Percentiles rank a stretch among this genome's conserved stretches.
These are phyloP conservation scores for Pangasius krempfi DNA, from an alignment of 2,797 vertebrate genomes.

Conservation along the genomic window DNA sequence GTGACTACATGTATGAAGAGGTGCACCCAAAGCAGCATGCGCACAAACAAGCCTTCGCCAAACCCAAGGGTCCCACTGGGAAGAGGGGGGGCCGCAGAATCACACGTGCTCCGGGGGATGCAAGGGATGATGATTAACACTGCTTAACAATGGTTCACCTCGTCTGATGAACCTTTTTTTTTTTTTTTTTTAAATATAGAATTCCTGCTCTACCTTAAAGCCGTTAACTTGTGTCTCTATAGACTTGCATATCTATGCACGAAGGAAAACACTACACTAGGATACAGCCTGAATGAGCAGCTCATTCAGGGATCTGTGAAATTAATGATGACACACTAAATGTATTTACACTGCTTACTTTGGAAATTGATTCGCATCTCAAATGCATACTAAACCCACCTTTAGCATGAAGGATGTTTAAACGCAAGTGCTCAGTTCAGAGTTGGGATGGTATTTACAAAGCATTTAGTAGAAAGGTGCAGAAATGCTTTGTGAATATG, in stretches of 20 bases:
- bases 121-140: constrained; percentile 78
- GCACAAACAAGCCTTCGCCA: constrained; percentile 85
- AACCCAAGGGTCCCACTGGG: constrained; percentile 85
- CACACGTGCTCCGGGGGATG: constrained; percentile 80
- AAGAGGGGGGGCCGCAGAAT: constrained; percentile 84
- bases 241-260: constrained; percentile 61
- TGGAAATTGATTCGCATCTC: constrained; percentile 1
- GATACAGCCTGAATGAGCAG: constrained; percentile 41
- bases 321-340: neutral
- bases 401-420: neutral
- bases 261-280: constrained; percentile 50
- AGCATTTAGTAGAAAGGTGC: neutral
- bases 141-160: constrained; percentile 48
- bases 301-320: constrained; percentile 28
- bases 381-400: neutral
- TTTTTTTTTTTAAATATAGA: neutral
- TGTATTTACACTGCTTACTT: constrained; percentile 40
- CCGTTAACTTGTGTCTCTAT: constrained; percentile 45
- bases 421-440: neutral
- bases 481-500: neutral
- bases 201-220: constrained; percentile 44
- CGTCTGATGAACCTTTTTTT: constrained; percentile 36
- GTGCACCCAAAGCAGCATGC: constrained; percentile 88
- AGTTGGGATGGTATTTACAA: neutral
- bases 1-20: constrained; percentile 86